Evolutionary conservation across 2,888 invertebrate species (phyloP), one percentile per base, ranked within the genome.

Genomic region (Elysia crispata): DNA sequence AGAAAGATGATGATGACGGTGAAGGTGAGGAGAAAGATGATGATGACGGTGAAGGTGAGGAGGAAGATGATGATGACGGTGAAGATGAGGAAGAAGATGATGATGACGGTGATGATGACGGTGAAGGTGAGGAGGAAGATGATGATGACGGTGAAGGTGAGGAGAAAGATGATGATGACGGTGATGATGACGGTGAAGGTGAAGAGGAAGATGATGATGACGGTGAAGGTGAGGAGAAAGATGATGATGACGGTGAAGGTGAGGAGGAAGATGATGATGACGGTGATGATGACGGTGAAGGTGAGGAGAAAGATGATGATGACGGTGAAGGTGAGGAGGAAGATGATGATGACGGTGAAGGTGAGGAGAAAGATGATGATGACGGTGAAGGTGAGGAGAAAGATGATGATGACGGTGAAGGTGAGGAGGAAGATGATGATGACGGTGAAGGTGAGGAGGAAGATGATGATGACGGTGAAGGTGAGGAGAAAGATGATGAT

Each of bases 21-120:
- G 73, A 73, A 54, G 54, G 54, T 50, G 73, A 73, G 15, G 28
- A 54, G 54, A 54, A 73, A 8, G 54, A 54, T n/a, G n/a, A n/a
- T n/a, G n/a, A n/a, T n/a, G n/a, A n/a, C n/a, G n/a, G 74, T 60
- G 15, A 74, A 62, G 60, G 23, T 30, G 60, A 74, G 15, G 23
- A 30, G 60, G 33, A 31, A 23, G 5, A 15, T 28, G 15, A 76
- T 41, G 49, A 28, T 66, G 33, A 64, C 1, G 18, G 6, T 6
- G n/a, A 66, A 20, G 25, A 25, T n/a, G n/a, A n/a, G n/a, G n/a
- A n/a, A n/a, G n/a, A n/a, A n/a, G n/a, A n/a, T n/a, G n/a, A n/a
- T n/a, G n/a, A n/a, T n/a, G n/a, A n/a, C n/a, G n/a, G n/a, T n/a
- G n/a, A n/a, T n/a, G n/a, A n/a, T n/a, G n/a, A 41, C 1, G 25